A percentile compares a stretch with the other conserved stretches of the same genome.
Conservation (phyloP, 2,113 vertebrate genomes). For the Gasterosteus nipponicus region DNA sequence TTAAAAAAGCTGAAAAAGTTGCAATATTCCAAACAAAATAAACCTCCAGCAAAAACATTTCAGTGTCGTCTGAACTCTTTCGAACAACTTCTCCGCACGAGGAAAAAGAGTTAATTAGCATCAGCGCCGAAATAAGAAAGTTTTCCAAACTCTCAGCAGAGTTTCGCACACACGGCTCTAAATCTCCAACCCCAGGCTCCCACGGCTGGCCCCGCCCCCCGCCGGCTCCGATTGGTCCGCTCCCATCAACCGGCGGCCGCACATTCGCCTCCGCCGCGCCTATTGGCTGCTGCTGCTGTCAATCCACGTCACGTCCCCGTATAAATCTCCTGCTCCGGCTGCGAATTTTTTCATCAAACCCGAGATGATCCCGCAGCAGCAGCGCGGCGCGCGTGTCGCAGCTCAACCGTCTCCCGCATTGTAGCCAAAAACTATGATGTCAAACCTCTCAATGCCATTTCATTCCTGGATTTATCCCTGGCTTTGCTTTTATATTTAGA, state of each 20-base stretch:
- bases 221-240: constrained; percentile 67
- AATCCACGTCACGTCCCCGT: constrained; percentile 37
- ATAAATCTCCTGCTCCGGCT: constrained; percentile 61
- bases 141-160: constrained; percentile 62
- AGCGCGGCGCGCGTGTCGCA: constrained; percentile 29
- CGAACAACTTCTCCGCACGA: not conserved
- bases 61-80: not conserved
- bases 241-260: constrained; percentile 56
- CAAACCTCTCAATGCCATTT: constrained; percentile 14
- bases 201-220: constrained; percentile 58
- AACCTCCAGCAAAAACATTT: not conserved
- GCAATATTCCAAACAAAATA: not conserved
- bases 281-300: constrained; percentile 65
- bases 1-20: not conserved
- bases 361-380: constrained; percentile 59
- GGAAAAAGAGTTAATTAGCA: constrained; percentile 29
- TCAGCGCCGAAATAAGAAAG: constrained; percentile 41
- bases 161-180: constrained; percentile 18
- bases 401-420: not conserved
- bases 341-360: constrained; percentile 28
- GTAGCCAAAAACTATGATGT: constrained; percentile 44
- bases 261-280: not conserved
- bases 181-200: constrained; percentile 42
- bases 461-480: constrained; percentile 43
- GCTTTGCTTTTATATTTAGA: not conserved